phyloP scores from a whole-genome alignment of 1,140 invertebrate genomes.

The Holotrichia oblita region DNA sequence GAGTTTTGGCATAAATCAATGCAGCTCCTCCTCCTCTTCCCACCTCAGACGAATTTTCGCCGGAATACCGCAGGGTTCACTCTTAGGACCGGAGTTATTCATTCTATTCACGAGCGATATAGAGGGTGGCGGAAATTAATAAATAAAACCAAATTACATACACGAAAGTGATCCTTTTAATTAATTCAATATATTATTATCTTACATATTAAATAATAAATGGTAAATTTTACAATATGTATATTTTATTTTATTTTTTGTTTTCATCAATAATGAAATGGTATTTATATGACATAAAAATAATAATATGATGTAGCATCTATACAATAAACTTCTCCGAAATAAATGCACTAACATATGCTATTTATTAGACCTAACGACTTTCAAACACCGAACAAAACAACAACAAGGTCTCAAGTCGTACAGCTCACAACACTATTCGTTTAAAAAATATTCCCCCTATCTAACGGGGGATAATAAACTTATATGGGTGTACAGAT shows the following conservation, averaged over 20 bases:
- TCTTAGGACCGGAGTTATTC: too few species aligned
- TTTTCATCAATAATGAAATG: background rate
- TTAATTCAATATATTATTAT: slow-evolving; percentile 17
- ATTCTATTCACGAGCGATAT: too few species aligned
- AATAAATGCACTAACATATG: too few species aligned
- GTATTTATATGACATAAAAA: background rate
- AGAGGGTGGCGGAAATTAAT: too few species aligned
- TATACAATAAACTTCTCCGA: too few species aligned
- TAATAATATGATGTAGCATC: background rate
- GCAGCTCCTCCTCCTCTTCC: too few species aligned
- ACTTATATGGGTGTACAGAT: too few species aligned
- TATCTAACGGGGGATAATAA: background rate
- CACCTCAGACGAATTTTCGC: too few species aligned
- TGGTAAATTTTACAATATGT: background rate
- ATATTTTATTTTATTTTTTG: background rate
- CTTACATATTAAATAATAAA: slow-evolving; percentile 14
- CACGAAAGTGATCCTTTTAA: background rate
- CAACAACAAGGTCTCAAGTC: background rate
- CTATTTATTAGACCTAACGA: background rate
- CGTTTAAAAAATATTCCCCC: background rate
- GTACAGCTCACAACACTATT: too few species aligned
- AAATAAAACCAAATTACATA: background rate
- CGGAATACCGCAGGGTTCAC: too few species aligned
- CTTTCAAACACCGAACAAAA: background rate
- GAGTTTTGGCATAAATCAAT: too few species aligned